These are phyloP conservation scores for Trinorchestia longiramus DNA, from an alignment of 1,140 invertebrate genomes.

Conservation along the genomic window DNA sequence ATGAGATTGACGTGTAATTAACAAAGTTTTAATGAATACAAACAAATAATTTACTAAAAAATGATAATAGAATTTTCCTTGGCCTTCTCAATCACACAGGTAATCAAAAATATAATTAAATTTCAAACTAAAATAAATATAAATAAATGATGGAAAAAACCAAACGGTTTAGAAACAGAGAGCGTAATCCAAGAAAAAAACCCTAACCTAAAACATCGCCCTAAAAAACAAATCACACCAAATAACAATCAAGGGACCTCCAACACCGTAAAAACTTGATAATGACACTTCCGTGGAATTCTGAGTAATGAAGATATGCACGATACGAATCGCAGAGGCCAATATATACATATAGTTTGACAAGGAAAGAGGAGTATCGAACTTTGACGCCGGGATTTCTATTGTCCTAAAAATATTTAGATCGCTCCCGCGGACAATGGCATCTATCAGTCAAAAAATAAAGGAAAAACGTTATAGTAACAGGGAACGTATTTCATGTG, in stretches of 20 bases:
- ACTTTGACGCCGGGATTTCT: not conserved
- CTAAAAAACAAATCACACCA: not conserved
- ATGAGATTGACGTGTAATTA: too few species aligned
- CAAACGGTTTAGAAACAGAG: not conserved
- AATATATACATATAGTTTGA: not conserved
- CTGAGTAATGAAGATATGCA: not conserved
- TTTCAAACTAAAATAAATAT: not conserved
- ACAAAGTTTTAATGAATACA: too few species aligned
- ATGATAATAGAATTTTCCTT: too few species aligned
- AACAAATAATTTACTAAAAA: too few species aligned
- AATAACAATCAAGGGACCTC: not conserved
- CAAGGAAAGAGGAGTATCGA: not conserved
- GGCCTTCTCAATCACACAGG: too few species aligned
- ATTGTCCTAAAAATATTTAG: constrained; percentile 1
- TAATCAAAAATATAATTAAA: too few species aligned
- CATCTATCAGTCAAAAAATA: not conserved
- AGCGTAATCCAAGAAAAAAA: not conserved
- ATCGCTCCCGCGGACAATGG: constrained; percentile 22
- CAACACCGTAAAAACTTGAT: not conserved
- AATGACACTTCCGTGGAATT: not conserved
- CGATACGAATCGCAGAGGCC: not conserved
- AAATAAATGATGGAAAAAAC: not conserved
- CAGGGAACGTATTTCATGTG: not conserved
- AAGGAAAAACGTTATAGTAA: not conserved
- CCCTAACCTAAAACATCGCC: not conserved